Base-by-base conservation (phyloP, 2,888 invertebrate species). In the Agrotis segetum region DNA sequence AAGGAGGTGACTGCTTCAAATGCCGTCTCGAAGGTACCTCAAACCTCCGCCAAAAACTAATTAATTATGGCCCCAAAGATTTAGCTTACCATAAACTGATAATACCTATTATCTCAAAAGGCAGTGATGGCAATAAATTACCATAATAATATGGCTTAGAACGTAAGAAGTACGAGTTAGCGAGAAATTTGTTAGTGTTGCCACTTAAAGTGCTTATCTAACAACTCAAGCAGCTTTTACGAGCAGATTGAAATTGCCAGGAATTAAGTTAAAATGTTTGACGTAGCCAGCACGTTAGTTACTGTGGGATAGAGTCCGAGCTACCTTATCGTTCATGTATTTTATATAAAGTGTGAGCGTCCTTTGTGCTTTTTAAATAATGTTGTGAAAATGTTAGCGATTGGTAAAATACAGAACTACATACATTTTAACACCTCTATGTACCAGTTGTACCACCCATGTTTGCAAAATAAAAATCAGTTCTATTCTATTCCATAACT, bases 151-250 rank as follows among this genome's bases (percentile, higher is more conserved):
- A 75, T 78, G 74, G 75, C 66, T 66, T 61, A 61, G 55, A 64
- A 53, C 56, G 19, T 61, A 69, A 79, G 81, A 58, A 52, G n/a
- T 59, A 49, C 0, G 79, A 80, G 63, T 77, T 64, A 68, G 77
- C 40, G 63, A 17, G 19, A 69, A 69, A 61, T 63, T 56, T 68
- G 76, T 80, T 75, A 77, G 76, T 81, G 69, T 77, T 77, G 69
- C 34, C 61, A 61, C 60, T 77, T 68, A 49, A 49, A 75, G 64
- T 69, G 81, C 76, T 75, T 80, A 77, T 80, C 76, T 80, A 76
- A 60, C 63, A 76, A 69, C 64, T 53, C 49, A 69, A 76, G 69
- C 24, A 64, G 81, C 76, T 77, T 80, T 80, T 24, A 75, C n/a
- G 40, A 64, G 56, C 7, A 65, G 61, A 77, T 77, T 80, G 69